These are phyloP conservation scores for Falco rusticolus DNA, from an alignment of 2,797 vertebrate species.

Conservation along the genomic window DNA sequence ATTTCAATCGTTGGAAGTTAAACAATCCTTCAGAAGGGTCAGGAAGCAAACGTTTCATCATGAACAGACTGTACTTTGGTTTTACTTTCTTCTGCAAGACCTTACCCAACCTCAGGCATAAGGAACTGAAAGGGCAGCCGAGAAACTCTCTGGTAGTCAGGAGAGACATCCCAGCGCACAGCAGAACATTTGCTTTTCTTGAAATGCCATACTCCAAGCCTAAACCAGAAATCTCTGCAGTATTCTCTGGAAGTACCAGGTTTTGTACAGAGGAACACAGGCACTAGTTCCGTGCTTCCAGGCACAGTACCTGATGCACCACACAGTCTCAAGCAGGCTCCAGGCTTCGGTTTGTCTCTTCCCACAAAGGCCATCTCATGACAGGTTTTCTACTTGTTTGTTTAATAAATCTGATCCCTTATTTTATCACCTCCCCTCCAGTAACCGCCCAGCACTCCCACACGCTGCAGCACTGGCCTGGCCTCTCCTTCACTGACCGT, in stretches of 20 bases:
- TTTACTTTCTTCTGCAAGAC: not conserved
- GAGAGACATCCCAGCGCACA: accelerated
- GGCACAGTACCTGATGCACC: not conserved
- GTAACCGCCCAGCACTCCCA: not conserved
- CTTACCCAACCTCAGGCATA: not conserved
- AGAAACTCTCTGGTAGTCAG: not conserved
- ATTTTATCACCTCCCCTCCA: not conserved
- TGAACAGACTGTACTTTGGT: not conserved
- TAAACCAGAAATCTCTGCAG: not conserved
- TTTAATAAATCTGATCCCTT: not conserved
- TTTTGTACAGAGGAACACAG: not conserved
- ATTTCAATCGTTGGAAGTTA: not conserved
- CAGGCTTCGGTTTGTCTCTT: not conserved
- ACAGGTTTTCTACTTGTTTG: not conserved
- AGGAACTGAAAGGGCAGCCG: not conserved
- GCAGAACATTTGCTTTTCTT: not conserved
- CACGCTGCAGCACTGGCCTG: accelerated
- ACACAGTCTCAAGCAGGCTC: not conserved
- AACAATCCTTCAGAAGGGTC: not conserved
- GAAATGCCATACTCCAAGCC: not conserved
- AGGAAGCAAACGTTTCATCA: not conserved
- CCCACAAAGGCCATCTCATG: not conserved
- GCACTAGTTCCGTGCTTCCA: not conserved
- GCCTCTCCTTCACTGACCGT: accelerated
- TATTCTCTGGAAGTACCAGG: not conserved